These are phyloP conservation scores for Amphilophus citrinellus DNA, from an alignment of 2,113 vertebrate genomes.

Conservation along the genomic window DNA sequence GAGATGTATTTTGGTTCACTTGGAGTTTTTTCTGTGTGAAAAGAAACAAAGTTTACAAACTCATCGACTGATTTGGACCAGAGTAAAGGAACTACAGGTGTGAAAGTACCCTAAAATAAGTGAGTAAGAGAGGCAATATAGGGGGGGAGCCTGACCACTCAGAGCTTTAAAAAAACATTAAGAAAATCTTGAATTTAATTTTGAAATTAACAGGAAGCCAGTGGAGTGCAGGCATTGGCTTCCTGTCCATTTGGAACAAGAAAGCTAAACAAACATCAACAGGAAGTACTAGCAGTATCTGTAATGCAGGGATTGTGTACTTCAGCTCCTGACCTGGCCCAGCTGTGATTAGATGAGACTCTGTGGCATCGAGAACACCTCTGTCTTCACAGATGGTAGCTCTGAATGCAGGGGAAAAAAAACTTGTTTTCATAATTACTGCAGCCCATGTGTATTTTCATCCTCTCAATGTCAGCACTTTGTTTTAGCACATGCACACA, in stretches of 20 bases:
- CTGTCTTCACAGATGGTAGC: too few species aligned
- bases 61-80: too few species aligned
- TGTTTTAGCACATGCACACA: neutral
- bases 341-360: neutral
- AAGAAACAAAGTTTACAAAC: too few species aligned
- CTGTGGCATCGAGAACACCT: too few species aligned
- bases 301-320: neutral
- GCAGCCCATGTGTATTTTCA: neutral
- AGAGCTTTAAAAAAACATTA: neutral
- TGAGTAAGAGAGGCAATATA: neutral
- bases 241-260: neutral
- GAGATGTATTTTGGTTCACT: neutral
- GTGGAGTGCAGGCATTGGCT: neutral
- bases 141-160: neutral
- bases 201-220: neutral
- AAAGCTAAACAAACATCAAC: neutral
- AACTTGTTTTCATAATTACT: neutral
- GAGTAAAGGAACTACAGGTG: too few species aligned
- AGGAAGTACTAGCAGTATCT: neutral
- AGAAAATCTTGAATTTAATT: neutral
- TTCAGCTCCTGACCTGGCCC: neutral
- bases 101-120: too few species aligned
- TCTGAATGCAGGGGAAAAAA: too few species aligned
- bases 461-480: neutral
- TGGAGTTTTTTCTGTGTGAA: too few species aligned